Evolutionary conservation across 1,140 invertebrate genomes (phyloP).

Genomic region (Drusus annulatus): DNA sequence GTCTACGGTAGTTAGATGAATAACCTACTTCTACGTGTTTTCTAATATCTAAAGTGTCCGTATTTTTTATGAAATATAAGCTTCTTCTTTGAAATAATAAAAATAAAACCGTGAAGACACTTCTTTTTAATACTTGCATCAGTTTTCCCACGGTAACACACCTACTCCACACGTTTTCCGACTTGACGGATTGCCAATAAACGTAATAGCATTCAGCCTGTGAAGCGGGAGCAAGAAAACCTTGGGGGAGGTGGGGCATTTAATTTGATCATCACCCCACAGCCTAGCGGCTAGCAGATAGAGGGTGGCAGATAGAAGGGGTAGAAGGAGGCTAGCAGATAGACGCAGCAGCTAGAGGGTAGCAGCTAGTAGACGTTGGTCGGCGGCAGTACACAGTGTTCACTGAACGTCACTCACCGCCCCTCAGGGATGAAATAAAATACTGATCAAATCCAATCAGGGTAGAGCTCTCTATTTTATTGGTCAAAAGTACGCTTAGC

Average conservation of each 20-base stretch:
- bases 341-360: too few species aligned
- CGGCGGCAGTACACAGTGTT: too few species aligned
- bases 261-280: conserved; percentile 25
- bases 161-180: not conserved
- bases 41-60: too few species aligned
- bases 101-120: too few species aligned
- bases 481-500: conserved; percentile 25
- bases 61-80: too few species aligned
- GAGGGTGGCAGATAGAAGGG: too few species aligned
- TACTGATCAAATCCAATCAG: conserved; percentile 52
- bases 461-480: conserved; percentile 45
- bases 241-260: not conserved
- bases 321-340: too few species aligned
- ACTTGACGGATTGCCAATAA: conserved; percentile 26
- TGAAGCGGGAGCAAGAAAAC: not conserved
- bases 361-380: too few species aligned
- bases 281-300: not conserved
- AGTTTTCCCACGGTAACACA: not conserved
- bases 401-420: too few species aligned
- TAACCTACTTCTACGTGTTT: too few species aligned
- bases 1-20: too few species aligned
- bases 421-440: conserved; percentile 50
- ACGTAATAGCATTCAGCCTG: not conserved
- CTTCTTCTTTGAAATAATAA: too few species aligned
- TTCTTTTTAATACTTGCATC: not conserved